phyloP scores from a whole-genome alignment of 2,797 vertebrate genomes.

The Cephalopachus bancanus region DNA sequence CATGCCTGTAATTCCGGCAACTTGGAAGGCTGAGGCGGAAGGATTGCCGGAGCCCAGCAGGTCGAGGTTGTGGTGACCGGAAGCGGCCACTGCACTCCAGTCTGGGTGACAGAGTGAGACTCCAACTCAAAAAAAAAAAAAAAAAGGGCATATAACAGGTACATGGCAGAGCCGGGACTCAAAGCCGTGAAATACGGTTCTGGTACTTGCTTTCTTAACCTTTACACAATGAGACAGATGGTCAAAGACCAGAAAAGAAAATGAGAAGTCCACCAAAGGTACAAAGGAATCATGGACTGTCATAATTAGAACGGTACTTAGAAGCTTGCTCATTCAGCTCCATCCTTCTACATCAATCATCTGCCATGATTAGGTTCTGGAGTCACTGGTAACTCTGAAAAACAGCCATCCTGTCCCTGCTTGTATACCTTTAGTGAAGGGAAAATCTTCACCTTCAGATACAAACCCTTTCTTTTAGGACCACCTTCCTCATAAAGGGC shows the following conservation, averaged over 20 bases:
- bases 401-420: background rate
- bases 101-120: too few species aligned
- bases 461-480: background rate
- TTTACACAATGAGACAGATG: background rate
- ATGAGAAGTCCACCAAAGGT: background rate
- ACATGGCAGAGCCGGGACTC: background rate
- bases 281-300: constrained; percentile 44
- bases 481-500: background rate
- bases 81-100: too few species aligned
- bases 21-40: too few species aligned
- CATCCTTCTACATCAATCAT: background rate
- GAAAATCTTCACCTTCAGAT: background rate
- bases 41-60: too few species aligned
- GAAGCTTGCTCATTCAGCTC: background rate
- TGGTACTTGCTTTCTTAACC: background rate
- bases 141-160: background rate
- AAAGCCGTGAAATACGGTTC: background rate
- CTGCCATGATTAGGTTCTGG: background rate
- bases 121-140: too few species aligned
- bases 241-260: constrained; percentile 15
- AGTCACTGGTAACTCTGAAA: constrained; percentile 57
- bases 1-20: too few species aligned
- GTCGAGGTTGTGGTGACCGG: too few species aligned
- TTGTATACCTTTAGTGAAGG: background rate
- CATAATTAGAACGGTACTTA: background rate